Base-by-base conservation (phyloP, 2,888 invertebrate species). In the Oxycera nigricornis region DNA sequence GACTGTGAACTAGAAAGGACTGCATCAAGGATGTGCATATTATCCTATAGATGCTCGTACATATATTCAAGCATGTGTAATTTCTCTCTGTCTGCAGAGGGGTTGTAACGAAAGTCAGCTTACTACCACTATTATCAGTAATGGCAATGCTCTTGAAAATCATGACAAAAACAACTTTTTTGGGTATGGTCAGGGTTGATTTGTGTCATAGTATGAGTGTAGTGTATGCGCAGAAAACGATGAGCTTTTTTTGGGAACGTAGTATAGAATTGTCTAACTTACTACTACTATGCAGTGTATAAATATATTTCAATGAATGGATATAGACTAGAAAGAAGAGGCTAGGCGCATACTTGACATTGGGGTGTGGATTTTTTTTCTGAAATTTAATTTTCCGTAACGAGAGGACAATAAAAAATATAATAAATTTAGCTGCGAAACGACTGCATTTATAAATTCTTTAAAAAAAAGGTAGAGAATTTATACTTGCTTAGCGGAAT, bases 1-100 rank as follows among this genome's bases (percentile, higher is more conserved):
- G 55, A 35, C 68, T 73, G 74, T 72, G 73, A 74, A 77, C 76
- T 74, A 74, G 52, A 75, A 31, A 57, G 73, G 73, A 73, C 61
- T 39, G 72, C 72, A 72, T 72, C 72, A 30, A 70, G 70, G 70
- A 70, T 55, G n/a, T 67, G 46, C 41, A 67, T 41, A 67, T 62
- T 55, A 22, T 22, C 6, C 24, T 26, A 28, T 59, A 20, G 20
- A n/a, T 39, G 4, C 50, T 50, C 14, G n/a, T 22, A 26, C 2
- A 28, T 59, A 59, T 30, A 2, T 28, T 4, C 22, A 22, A n/a
- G n/a, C n/a, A 28, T 59, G n/a, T 14, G 4, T 9, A 26, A 9
- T 6, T 3, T 7, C n/a, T 59, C 28, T 28, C 26, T 41, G 65
- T 65, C 41, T 39, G 65, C 41, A 22, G 65, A 22, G 41, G 59